Conservation (phyloP, 1,140 invertebrate genomes). For the Aphaenogaster rudis region DNA sequence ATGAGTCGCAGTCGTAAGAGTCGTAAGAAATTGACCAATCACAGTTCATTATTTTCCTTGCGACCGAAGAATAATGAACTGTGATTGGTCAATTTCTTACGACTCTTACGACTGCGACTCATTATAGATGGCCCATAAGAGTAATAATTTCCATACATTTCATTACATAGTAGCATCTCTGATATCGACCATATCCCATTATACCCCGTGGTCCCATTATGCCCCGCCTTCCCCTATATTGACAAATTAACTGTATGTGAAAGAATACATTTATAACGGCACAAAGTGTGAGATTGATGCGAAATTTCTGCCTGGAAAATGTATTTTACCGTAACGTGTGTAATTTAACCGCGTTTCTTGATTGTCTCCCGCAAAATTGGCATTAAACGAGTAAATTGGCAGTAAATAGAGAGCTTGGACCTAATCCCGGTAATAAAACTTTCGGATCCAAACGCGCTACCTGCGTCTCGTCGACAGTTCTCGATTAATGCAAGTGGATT, state of each 20-base stretch:
- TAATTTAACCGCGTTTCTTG: neutral
- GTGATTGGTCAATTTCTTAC: too few species aligned
- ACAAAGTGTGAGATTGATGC: neutral
- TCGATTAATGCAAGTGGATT: conserved; percentile 59
- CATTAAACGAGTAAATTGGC: conserved; percentile 36
- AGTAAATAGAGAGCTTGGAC: conserved; percentile 29
- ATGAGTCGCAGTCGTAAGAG: too few species aligned
- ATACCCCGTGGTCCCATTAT: too few species aligned
- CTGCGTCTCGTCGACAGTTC: conserved; percentile 15
- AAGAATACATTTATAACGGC: neutral
- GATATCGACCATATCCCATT: too few species aligned
- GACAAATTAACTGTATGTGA: neutral
- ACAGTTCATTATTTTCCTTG: too few species aligned
- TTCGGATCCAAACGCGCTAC: conserved; percentile 35
- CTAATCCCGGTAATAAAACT: conserved; percentile 60
- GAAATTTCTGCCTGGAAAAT: neutral
- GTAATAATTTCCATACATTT: too few species aligned
- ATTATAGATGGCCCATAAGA: too few species aligned
- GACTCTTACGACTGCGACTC: too few species aligned
- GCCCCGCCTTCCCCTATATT: too few species aligned
- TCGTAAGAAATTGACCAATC: too few species aligned
- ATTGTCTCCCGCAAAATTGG: conserved; percentile 18
- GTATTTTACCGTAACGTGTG: neutral
- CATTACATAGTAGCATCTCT: too few species aligned
- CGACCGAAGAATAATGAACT: too few species aligned